Base-by-base conservation (phyloP, 2,888 invertebrate species). In the Helleia helle region DNA sequence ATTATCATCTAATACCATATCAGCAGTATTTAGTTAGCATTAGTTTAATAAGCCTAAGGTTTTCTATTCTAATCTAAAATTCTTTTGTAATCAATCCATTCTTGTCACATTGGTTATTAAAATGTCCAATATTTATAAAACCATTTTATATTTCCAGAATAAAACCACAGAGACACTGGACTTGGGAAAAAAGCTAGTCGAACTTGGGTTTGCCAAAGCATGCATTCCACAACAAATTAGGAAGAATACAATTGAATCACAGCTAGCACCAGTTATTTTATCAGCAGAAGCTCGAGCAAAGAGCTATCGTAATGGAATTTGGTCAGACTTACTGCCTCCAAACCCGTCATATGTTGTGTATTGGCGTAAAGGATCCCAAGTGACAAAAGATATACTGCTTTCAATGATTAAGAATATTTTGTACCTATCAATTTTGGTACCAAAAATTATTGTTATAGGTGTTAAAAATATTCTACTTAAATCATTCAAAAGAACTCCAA, bases 201-300 rank as follows among this genome's bases (percentile, higher is more conserved):
- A 85, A 51, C 72, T 86, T 43, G 86, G 86, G 12, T 83, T 75
- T 58, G 86, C 84, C 11, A 75, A 70, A 53, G 73, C 70, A 7
- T 71, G 68, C 42, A 64, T 79, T 1, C 81, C 74, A 9, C 47
- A 44, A 48, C 56, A 54, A 26, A 59, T 83, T 5, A 56, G 66
- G 51, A 80, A 77, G 49, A 71, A 81, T 41, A 72, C 71, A 8
- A 55, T 80, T 17, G 80, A 80, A 50, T 72, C 75, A 44, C 61
- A 73, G 57, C 48, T 81, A 39, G 80, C 75, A 3, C 74, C 76
- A 4, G 61, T 50, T 0, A 54, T 86, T 17, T 44, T 81, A 27
- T 70, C 70, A 36, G 85, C 86, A 2, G 79, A 86, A 49, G 61
- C 63, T n/a, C 58, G 50, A 11, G 86, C 86, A 4, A 79, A 71